Evolutionary conservation across 2,888 invertebrate species (phyloP), one percentile per base, ranked within the genome.

Genomic region (Unio delphinus): DNA sequence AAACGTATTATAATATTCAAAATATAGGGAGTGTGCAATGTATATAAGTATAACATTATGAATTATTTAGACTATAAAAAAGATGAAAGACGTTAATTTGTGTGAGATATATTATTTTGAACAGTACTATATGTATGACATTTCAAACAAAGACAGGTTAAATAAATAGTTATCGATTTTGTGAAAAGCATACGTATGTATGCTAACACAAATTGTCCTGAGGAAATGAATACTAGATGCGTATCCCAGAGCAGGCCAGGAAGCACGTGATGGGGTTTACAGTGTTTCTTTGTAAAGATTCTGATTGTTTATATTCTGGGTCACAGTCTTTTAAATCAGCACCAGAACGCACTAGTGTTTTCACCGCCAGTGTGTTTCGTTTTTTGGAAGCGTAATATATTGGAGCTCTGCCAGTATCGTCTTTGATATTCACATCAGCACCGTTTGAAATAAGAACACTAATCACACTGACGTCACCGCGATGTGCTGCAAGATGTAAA

Each of bases 391-490:
- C 86, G 70, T 86, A 86, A 57, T 78, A 72, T 17, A 86, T 74
- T 1, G 86, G 82, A 7, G 83, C 81, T 58, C 71, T 71, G 20
- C 75, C 73, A 0, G 65, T 65, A 63, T 75, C 72, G 70, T 86
- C 85, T 34, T 73, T 74, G 26, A 72, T 67, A 65, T 84, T 76
- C 15, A 86, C 67, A 15, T 80, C 72, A 11, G 83, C 84, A 11
- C 80, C 81, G 28, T 79, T 72, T 62, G 82, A 79, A 8, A 85
- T 63, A 23, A 86, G 75, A 45, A 85, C 72, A 65, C 84, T 79
- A 8, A 85, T 74, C 28, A 86, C 78, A 68, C 83, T 85, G 60
- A 84, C 82, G 73, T 86, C 86, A 56, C 86, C 85, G 4, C 85
- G 76, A 70, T 86, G 82, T 0, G 86, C 84, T n/a, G 85, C 86